These are phyloP conservation scores for Brienomyrus brachyistius DNA, from an alignment of 2,113 vertebrate genomes.

Conservation along the genomic window DNA sequence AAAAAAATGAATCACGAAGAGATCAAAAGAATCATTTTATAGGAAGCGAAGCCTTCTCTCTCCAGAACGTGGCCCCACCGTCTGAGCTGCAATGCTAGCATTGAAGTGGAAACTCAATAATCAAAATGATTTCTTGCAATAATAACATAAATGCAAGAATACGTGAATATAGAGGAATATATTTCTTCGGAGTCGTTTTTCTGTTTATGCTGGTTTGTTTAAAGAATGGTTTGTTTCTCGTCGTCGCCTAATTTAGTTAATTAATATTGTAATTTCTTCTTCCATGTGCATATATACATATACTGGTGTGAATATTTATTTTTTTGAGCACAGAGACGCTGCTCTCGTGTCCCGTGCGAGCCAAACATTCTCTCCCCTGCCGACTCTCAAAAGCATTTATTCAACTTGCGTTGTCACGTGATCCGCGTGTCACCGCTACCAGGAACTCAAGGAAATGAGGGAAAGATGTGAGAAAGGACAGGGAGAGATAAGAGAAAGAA, in stretches of 20 bases:
- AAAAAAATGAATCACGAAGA: slow-evolving; percentile 8
- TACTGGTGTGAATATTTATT: slow-evolving; percentile 3
- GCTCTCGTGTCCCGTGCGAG: slow-evolving; percentile 48
- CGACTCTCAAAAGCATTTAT: slow-evolving; percentile 63
- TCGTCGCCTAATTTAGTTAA: not conserved
- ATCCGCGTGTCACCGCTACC: slow-evolving; percentile 53
- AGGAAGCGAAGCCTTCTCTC: not conserved
- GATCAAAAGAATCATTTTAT: not conserved
- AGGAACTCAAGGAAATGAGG: slow-evolving; percentile 44
- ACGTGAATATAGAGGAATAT: not conserved
- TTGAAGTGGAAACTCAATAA: not conserved
- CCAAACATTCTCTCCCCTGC: slow-evolving; percentile 50
- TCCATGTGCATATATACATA: not conserved
- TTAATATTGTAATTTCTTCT: slow-evolving; percentile 12
- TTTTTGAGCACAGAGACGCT: slow-evolving; percentile 45
- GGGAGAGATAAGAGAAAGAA: slow-evolving; percentile 2
- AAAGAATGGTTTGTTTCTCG: not conserved
- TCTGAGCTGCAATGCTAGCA: not conserved
- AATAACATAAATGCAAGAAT: not conserved
- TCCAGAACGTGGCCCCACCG: not conserved
- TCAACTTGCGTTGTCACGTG: slow-evolving; percentile 60
- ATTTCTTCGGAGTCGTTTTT: slow-evolving; percentile 5
- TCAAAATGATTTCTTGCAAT: not conserved
- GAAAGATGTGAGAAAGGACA: slow-evolving; percentile 14
- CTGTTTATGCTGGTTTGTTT: not conserved